Evolutionary conservation across 2,113 vertebrate species (phyloP), one percentile per base, ranked within the genome.

Genomic region (Mobula birostris): DNA sequence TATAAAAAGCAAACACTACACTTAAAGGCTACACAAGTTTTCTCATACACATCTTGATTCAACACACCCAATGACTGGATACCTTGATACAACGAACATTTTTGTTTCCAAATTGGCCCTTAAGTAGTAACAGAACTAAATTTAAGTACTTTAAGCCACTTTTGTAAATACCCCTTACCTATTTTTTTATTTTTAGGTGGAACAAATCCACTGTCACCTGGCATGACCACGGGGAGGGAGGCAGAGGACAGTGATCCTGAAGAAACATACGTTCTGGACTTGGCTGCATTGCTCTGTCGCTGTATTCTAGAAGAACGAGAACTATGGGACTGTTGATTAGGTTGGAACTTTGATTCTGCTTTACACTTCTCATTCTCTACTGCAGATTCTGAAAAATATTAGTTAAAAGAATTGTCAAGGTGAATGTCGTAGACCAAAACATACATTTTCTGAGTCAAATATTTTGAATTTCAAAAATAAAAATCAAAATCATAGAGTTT

Each of bases 111-210:
- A 66, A 90, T 32, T 14, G 15, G 61, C 2, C 61, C 61, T n/a
- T 32, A n/a, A 79, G 5, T 63, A 29, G 58, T 63, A 90, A 66
- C 61, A 90, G 63, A 7, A 21, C 61, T 32, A 66, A 63, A 88
- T 32, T 88, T n/a, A 24, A 83, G 21, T n/a, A 88, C 61, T 88
- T 88, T 88, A 88, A n/a, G 61, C 32, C 61, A 27, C 58, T 29
- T 87, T 48, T 88, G 56, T 12, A 88, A 88, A 72, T 74, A 56
- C 19, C 36, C 21, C 96, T 97, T 95, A 99, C 98, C 98, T 58
- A 98, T 97, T 94, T 98, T 99, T 96, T 96, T 98, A 96, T 94
- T 97, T 77, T 95, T 95, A 74, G 97, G 95, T 6, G 97, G 96
- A 36, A 96, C 96, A 2, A 96, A 94, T 0, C 95, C 96, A 82